Percentiles rank a stretch among this genome's conserved stretches.
phyloP scores from a whole-genome alignment of 2,113 vertebrate genomes.

The Notechis scutatus region DNA sequence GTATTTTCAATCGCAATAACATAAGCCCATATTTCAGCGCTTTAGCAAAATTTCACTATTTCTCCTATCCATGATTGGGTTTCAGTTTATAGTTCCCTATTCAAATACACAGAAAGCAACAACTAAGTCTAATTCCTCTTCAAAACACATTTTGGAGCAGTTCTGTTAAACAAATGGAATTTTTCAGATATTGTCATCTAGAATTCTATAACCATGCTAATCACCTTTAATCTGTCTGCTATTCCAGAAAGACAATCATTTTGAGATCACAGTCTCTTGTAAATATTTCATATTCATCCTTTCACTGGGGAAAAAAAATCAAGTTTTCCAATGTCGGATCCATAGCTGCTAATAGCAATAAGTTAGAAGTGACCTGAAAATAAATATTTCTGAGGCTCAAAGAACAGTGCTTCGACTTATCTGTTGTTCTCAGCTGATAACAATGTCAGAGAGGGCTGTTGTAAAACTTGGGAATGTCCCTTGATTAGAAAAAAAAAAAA shows the following conservation, averaged over 20 bases:
- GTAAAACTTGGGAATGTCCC: slow-evolving; percentile 65
- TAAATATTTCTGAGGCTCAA: slow-evolving; percentile 17
- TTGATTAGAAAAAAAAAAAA: slow-evolving; percentile 72
- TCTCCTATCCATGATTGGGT: background rate
- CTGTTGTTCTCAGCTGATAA: slow-evolving; percentile 33
- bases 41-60: background rate
- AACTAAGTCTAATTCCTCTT: background rate
- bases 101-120: background rate
- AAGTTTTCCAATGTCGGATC: background rate
- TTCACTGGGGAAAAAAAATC: fast-evolving
- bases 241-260: background rate
- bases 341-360: background rate
- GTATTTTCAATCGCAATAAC: background rate
- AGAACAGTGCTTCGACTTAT: slow-evolving; percentile 46
- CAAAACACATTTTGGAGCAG: background rate
- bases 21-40: background rate
- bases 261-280: fast-evolving
- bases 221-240: background rate
- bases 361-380: background rate
- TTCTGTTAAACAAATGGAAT: background rate
- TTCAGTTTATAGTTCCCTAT: background rate
- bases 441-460: slow-evolving; percentile 31
- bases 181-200: background rate
- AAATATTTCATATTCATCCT: background rate
- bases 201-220: background rate